Base-by-base conservation (phyloP, 2,888 invertebrate species). In the Eupithecia vulgata region DNA sequence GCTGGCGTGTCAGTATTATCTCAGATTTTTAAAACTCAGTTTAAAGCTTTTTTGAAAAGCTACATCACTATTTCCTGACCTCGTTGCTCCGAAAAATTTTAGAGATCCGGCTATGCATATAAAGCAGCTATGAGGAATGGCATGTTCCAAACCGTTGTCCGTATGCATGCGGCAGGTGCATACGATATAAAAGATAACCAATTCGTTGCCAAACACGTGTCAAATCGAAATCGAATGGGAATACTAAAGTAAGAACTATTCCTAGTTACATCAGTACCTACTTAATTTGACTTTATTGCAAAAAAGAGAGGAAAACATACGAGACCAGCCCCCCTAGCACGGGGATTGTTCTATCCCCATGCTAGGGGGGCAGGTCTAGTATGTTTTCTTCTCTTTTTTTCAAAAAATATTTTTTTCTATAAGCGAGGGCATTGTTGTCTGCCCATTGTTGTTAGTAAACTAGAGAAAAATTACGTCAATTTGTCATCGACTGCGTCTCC, bases 131-230 rank as follows among this genome's bases (percentile, higher is more conserved):
- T 62, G 69, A 69, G 66, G 68, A 69, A 68, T 65, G 34, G 52
- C 52, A 48, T 70, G 48, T 64, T 34, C 40, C 5, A 52, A 70
- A 65, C 30, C 67, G 34, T 40, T 52, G 40, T 67, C 64, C 37
- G 52, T 21, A n/a, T 67, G 57, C 68, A 71, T 69, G 74, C 71
- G 61, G 71, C 74, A 74, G 74, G 70, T 75, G 72, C 67, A 70
- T 62, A 57, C 67, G 17, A 69, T 72, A 72, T 72, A 69, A 71
- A 75, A 67, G 71, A 66, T 35, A 72, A 67, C 45, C 37, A 37
- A 59, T 64, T 67, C 52, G 35, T 57, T 74, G 70, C 62, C 57
- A 57, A 70, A 66, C 74, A 69, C 75, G 70, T 72, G 67, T 67
- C 74, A 71, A 42, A 69, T 64, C 64, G 25, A 30, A 25, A 64